Percentiles rank a stretch among this genome's conserved stretches.
These are phyloP conservation scores for Lasioglossum zephyrum DNA, from an alignment of 2,888 invertebrate species.

Conservation along the genomic window DNA sequence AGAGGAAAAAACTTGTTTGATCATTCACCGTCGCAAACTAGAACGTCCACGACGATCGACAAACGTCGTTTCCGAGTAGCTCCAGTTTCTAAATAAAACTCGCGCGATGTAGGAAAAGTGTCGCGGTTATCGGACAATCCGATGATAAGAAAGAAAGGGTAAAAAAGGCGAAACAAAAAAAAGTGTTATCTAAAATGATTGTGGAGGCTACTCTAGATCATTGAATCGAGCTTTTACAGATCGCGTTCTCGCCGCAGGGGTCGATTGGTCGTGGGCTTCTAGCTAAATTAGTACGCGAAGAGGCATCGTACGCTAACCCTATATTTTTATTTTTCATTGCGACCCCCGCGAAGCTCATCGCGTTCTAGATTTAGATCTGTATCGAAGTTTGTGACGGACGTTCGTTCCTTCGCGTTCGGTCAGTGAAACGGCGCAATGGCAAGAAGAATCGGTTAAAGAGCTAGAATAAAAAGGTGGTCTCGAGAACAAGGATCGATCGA, in stretches of 20 bases:
- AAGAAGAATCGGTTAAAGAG: background rate
- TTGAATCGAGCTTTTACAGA: background rate
- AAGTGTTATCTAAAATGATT: slow-evolving; percentile 21
- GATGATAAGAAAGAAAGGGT: background rate
- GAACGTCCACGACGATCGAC: background rate
- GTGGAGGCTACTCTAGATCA: slow-evolving; percentile 10
- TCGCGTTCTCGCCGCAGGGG: slow-evolving; percentile 74
- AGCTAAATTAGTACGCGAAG: slow-evolving; percentile 44
- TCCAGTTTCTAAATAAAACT: background rate
- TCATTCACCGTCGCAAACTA: background rate
- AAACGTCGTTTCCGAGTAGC: background rate
- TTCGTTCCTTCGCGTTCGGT: background rate
- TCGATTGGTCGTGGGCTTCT: slow-evolving; percentile 69
- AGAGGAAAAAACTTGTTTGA: background rate
- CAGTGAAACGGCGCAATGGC: background rate
- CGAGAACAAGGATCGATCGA: background rate
- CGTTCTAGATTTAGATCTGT: background rate
- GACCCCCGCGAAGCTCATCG: background rate
- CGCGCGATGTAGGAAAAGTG: background rate
- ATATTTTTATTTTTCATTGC: background rate
- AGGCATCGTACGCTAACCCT: slow-evolving; percentile 11
- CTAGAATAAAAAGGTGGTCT: background rate
- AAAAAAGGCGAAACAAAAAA: background rate
- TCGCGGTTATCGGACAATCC: background rate
- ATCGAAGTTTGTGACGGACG: background rate